Base-by-base conservation (phyloP, 2,113 vertebrate genomes). In the Notechis scutatus region DNA sequence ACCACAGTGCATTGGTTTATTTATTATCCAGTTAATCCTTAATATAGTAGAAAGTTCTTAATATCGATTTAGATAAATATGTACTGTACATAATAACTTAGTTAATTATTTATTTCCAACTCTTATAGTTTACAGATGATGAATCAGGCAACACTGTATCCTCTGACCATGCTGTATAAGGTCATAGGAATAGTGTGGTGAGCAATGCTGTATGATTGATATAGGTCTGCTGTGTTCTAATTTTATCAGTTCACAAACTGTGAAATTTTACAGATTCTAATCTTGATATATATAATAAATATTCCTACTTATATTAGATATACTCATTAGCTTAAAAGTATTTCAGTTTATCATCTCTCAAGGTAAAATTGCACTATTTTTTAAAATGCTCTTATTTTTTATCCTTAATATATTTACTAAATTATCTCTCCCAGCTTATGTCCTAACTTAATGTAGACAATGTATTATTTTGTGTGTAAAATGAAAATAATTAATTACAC, bases 181-280 rank as follows among this genome's bases (percentile, higher is more conserved):
- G 97, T 94, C 97, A 97, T 95, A 98, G 98, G 95, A 98, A 98
- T 95, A 99, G 98, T 93, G 97, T 97, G 98, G 98, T 99, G 98
- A 99, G 98, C 97, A 21, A 47, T 57, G 93, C 90, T 96, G 95
- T 93, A 94, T 97, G 95, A 88, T 93, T 86, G 50, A 47, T 23
- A 7, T 8, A 50, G n/a, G 4, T 15, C 92, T 93, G 45, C 57
- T 34, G 10, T 88, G 29, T 61, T 90, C 56, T 93, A 81, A 64
- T 57, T 21, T 91, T 55, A 52, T 90, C 59, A 89, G 20, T 10
- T 81, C 55, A 26, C 52, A 47, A 21, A 42, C 34, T 57, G 47
- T 57, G 47, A 86, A 87, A 5, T 42, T 47, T 12, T 18, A 39
- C 14, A 90, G 42, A 4, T 4, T 61, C 54, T 90, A 3, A 59